Evolutionary conservation across 2,797 vertebrate genomes (phyloP).

Genomic region (Falco peregrinus): DNA sequence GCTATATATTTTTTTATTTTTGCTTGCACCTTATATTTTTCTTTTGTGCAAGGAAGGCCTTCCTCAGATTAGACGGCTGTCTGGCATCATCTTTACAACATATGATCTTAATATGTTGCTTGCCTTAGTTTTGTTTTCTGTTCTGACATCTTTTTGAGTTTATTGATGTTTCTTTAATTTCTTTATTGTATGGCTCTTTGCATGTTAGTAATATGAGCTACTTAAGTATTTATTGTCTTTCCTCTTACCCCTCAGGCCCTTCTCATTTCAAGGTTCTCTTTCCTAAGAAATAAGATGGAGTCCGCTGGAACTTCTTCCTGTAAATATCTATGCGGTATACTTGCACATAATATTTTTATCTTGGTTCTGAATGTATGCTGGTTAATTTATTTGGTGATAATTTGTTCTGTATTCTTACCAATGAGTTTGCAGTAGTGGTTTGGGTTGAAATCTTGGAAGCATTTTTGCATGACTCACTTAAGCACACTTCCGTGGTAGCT

Average conservation of each 20-base stretch:
- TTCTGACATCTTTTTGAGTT: neutral
- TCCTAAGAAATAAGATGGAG: neutral
- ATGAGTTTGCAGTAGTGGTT: constrained; percentile 16
- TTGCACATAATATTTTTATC: neutral
- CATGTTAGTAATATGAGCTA: neutral
- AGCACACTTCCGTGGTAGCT: constrained; percentile 65
- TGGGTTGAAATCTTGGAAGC: constrained; percentile 12
- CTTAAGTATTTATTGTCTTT: neutral
- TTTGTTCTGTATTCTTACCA: neutral
- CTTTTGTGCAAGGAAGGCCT: neutral
- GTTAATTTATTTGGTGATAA: neutral
- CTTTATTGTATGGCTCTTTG: neutral
- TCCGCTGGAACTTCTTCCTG: neutral
- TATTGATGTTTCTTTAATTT: neutral
- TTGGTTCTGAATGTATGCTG: neutral
- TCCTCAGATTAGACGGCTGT: neutral
- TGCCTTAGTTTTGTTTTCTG: neutral
- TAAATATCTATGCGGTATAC: neutral
- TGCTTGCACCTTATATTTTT: neutral
- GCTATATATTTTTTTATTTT: neutral
- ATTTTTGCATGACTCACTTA: constrained; percentile 55
- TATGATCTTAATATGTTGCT: neutral
- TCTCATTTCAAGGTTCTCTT: neutral
- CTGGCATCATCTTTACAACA: neutral
- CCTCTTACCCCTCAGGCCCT: neutral